Base-by-base conservation (phyloP, 2,113 vertebrate genomes). In the Gasterosteus aculeatus region DNA sequence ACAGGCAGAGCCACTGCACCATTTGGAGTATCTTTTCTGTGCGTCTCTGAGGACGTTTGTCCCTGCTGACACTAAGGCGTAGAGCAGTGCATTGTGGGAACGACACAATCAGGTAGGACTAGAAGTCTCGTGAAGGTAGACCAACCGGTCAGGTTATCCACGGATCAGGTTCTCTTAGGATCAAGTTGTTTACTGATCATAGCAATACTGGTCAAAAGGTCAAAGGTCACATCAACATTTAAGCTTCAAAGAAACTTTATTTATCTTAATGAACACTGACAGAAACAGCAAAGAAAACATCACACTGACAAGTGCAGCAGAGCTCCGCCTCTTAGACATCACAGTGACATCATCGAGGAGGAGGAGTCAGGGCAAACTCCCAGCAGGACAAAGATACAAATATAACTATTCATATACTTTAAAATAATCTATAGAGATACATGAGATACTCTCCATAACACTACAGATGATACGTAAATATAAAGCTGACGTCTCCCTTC, bases 301-400 rank as follows among this genome's bases (percentile, higher is more conserved):
- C 35, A 69, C 76, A 57, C 54, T 57, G 54, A 56, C 53, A 26
- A 14, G n/a, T 11, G 51, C 51, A 54, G n/a, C 51, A 26, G n/a
- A 46, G 18, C 18, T n/a, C 47, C 47, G 19, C 47, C 18, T 49
- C 51, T 59, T 31, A 16, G 54, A 59, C 56, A 33, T 58, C 56
- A 58, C 56, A 58, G 31, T 58, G 93, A 90, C 0, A 92, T 95
- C 57, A 39, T 9, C 53, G 88, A 88, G 5, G 80, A 89, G 2
- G 88, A 72, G 0, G 33, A 42, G 46, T 19, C 14, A 39, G 35
- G 35, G 10, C 8, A 5, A 7, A 38, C 35, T 38, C 35, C 35
- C 54, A 33, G 15, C 42, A 44, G 42, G 42, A 29, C n/a, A 38
- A 49, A 68, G 39, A 56, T 22, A 58, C 26, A 42, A 31, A 85